Evolutionary conservation across 2,797 vertebrate species (phyloP), one percentile per base, ranked within the genome.

Genomic region (Ctenosaura bakeri): DNA sequence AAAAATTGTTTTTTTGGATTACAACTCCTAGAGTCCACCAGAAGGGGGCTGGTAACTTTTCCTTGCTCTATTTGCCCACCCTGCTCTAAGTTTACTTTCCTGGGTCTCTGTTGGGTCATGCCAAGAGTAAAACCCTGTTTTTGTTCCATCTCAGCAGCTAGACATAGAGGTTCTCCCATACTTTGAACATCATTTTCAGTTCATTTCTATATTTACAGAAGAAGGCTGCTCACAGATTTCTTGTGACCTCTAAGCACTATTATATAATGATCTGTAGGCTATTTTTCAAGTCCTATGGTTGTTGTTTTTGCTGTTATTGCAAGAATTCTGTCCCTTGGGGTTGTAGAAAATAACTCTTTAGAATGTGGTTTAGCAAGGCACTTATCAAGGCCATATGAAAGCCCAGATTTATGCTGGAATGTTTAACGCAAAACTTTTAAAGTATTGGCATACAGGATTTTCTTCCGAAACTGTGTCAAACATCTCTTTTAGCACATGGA

Each of bases 371-470:
- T 87, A 46, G 62, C 38, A 82, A 77, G n/a, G n/a, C 80, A 35
- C 26, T 87, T 91, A 83, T 83, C 81, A 38, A 29, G 12, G 9
- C 88, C 32, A 64, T 52, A 54, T 91, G 86, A 89, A 24, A 64
- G 64, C 3, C 66, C 86, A 81, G 66, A 90, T 10, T 91, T 52
- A 91, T 81, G 84, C 78, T 76, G 54, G 3, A 22, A 20, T 76
- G 32, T 81, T 89, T 79, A 84, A 92, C 22, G 4, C 82, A 91
- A n/a, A 59, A 59, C 74, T 80, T 90, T 85, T 88, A 69, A 85
- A 73, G 83, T 50, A 82, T 62, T 62, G 50, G 77, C 79, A 62
- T 46, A 76, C 24, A 52, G 24, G 74, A 64, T 91, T 54, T 42
- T 87, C 26, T 73, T 88, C 90, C 77, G 69, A 83, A 69, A 87